Evolutionary conservation across 2,888 invertebrate genomes (phyloP).

Genomic region (Graphium colonna): DNA sequence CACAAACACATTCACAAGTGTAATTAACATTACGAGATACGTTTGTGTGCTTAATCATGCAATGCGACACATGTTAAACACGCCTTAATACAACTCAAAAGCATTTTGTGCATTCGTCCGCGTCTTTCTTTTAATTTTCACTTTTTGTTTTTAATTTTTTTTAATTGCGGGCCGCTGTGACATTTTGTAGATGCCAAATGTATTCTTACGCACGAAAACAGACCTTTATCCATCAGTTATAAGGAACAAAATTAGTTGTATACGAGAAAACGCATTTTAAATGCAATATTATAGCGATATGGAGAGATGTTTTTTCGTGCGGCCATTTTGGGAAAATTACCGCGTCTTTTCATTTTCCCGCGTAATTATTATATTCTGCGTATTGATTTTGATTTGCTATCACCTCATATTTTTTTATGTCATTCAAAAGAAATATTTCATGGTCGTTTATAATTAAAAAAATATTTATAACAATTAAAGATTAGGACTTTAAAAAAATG

Average conservation of each 20-base stretch:
- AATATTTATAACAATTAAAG: too few species aligned
- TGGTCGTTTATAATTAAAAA: too few species aligned
- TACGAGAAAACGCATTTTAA: slow-evolving; percentile 8
- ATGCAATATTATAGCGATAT: slow-evolving; percentile 31
- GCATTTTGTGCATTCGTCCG: slow-evolving; percentile 29
- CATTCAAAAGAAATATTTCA: too few species aligned
- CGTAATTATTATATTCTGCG: slow-evolving; percentile 37
- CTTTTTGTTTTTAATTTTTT: slow-evolving; percentile 38
- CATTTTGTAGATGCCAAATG: slow-evolving; percentile 33
- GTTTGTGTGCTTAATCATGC: slow-evolving; percentile 40
- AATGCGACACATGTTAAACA: slow-evolving; percentile 48
- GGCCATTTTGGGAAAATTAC: slow-evolving; percentile 44
- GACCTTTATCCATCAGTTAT: not conserved
- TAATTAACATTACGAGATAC: slow-evolving; percentile 36
- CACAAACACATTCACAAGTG: slow-evolving; percentile 28
- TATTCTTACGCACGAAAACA: not conserved
- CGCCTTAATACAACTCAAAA: slow-evolving; percentile 47
- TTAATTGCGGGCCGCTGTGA: slow-evolving; percentile 40
- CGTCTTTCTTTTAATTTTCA: slow-evolving; percentile 29
- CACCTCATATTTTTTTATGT: not conserved
- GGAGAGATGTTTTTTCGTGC: slow-evolving; percentile 32
- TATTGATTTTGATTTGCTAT: slow-evolving; percentile 29
- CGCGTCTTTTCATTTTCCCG: slow-evolving; percentile 32
- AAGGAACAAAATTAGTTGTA: slow-evolving; percentile 3
- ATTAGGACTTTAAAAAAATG: too few species aligned